Percentiles rank a stretch among this genome's conserved stretches.
Evolutionary conservation across 2,888 invertebrate genomes (phyloP).

Genomic region (Amphipyra berbera): DNA sequence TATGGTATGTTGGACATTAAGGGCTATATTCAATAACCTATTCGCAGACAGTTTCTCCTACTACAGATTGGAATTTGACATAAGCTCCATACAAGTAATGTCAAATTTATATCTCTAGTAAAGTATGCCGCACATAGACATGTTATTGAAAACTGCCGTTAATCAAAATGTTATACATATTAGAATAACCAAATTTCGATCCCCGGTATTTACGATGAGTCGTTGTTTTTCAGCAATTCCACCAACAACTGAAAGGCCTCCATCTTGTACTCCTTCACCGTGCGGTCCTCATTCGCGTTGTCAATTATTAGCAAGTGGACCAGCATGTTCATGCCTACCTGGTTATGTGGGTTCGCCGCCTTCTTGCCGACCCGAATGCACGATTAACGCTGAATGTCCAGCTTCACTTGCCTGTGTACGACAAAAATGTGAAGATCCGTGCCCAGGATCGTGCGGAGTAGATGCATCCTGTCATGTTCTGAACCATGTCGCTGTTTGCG

Average conservation of each 20-base stretch:
- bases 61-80: too few relatives aligned
- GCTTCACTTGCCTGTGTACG: constrained; percentile 94
- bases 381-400: constrained; percentile 94
- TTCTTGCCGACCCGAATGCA: constrained; percentile 94
- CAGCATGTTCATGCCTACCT: constrained; percentile 94
- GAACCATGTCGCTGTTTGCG: constrained; percentile 95
- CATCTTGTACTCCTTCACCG: constrained; percentile 94
- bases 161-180: neutral
- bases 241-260: constrained; percentile 91
- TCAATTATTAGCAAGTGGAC: constrained; percentile 92
- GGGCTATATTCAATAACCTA: too few relatives aligned
- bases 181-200: neutral
- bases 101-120: too few relatives aligned
- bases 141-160: too few relatives aligned
- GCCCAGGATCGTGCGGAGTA: constrained; percentile 94
- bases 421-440: constrained; percentile 95
- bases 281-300: constrained; percentile 96
- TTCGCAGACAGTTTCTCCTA: too few relatives aligned
- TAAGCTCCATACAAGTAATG: too few relatives aligned
- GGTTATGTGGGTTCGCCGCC: constrained; percentile 95
- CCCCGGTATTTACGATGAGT: constrained; percentile 4
- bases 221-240: constrained; percentile 72
- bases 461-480: constrained; percentile 94
- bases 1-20: constrained; percentile 89
- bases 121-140: too few relatives aligned